These are phyloP conservation scores for Amphiprion ocellaris DNA, from an alignment of 2,113 vertebrate species.

Conservation along the genomic window DNA sequence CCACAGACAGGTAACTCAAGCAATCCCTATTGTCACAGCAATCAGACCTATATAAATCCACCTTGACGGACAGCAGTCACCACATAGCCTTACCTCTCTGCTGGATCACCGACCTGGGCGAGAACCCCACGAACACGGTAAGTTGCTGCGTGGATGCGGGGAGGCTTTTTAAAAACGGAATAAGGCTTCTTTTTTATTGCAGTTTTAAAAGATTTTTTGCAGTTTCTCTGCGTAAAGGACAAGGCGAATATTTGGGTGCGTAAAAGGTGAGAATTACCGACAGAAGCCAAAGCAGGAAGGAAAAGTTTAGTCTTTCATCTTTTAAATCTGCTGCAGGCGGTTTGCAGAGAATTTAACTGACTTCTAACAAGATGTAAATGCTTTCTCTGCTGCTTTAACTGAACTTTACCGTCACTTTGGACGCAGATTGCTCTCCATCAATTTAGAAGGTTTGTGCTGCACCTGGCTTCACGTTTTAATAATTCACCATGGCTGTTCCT, in stretches of 20 bases:
- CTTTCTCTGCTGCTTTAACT: too few relatives aligned
- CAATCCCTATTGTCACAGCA: constrained; percentile 88
- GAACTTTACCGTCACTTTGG: constrained; percentile 3
- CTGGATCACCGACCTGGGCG: constrained; percentile 76
- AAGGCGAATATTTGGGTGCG: neutral
- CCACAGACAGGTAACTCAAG: constrained; percentile 94
- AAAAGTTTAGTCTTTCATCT: neutral
- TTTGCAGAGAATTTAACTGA: neutral
- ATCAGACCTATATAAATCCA: constrained; percentile 94
- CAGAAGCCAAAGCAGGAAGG: neutral
- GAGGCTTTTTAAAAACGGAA: neutral
- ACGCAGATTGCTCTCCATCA: constrained; percentile 32
- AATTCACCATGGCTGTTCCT: constrained; percentile 71
- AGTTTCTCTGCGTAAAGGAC: neutral
- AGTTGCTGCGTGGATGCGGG: constrained; percentile 29
- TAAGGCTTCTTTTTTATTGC: neutral
- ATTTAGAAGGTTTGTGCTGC: constrained; percentile 7
- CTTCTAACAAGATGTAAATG: neutral
- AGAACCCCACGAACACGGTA: constrained; percentile 74
- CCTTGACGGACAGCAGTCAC: constrained; percentile 76
- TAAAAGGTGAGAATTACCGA: constrained; percentile 9
- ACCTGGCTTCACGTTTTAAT: constrained; percentile 65
- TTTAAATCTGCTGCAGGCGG: neutral
- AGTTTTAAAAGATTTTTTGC: neutral
- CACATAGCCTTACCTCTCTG: constrained; percentile 80